These are phyloP conservation scores for Chitala chitala DNA, from an alignment of 2,113 vertebrate species.

Conservation along the genomic window DNA sequence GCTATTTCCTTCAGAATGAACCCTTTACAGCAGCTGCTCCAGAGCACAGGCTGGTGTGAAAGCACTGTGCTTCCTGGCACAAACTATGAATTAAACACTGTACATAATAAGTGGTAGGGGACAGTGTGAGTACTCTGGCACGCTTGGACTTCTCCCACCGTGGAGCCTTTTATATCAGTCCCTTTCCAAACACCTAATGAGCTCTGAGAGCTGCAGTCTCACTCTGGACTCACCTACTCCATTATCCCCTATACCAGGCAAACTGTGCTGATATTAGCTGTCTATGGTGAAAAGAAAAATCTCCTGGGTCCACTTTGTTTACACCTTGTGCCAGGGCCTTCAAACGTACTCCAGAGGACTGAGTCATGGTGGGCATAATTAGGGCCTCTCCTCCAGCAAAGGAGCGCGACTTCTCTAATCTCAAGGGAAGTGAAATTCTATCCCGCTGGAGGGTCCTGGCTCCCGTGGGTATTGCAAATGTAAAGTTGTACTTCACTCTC, in stretches of 20 bases:
- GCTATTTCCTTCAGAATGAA: too few species aligned
- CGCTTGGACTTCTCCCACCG: not conserved
- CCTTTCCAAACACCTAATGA: not conserved
- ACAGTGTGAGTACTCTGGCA: not conserved
- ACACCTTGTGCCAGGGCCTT: not conserved
- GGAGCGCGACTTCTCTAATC: not conserved
- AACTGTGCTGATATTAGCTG: not conserved
- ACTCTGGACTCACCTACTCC: not conserved
- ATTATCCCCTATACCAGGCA: not conserved
- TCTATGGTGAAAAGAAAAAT: not conserved
- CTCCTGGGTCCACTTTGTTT: not conserved
- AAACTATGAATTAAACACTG: conserved; percentile 9
- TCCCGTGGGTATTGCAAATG: not conserved
- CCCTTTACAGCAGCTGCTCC: too few species aligned
- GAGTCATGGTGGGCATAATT: not conserved
- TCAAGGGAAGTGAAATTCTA: not conserved
- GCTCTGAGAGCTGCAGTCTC: not conserved
- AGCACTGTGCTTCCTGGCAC: not conserved
- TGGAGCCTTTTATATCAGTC: not conserved
- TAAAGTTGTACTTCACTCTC: not conserved
- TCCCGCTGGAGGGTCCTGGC: not conserved
- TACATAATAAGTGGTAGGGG: not conserved
- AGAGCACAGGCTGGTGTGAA: not conserved
- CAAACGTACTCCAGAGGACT: not conserved
- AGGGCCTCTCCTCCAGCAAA: not conserved